These are phyloP conservation scores for Rhabdornis inornatus DNA, from an alignment of 2,113 vertebrate genomes.

Conservation along the genomic window DNA sequence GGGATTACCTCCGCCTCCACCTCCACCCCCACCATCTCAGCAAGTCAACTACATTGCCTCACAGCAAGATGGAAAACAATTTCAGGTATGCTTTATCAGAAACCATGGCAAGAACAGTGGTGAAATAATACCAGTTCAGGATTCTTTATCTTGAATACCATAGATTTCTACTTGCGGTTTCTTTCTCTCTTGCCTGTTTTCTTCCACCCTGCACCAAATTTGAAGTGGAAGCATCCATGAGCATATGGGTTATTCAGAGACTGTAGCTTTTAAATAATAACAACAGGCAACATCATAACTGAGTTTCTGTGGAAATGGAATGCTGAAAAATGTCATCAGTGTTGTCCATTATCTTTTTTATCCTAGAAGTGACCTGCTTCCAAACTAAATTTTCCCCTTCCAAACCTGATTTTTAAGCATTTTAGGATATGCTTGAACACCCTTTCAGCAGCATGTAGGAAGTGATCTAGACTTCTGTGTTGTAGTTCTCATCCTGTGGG, in stretches of 20 bases:
- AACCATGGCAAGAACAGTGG: neutral
- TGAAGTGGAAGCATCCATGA: neutral
- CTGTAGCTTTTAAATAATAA: neutral
- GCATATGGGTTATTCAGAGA: neutral
- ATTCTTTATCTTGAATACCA: neutral
- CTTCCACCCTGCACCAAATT: neutral
- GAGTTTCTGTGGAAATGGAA: neutral
- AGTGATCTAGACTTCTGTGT: neutral
- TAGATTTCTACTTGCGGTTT: conserved; percentile 11
- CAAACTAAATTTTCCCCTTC: neutral
- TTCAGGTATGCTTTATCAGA: conserved; percentile 79
- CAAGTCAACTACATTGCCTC: conserved; percentile 81
- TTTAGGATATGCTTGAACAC: neutral
- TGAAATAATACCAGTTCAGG: neutral
- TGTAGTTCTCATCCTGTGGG: neutral
- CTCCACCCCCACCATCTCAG: conserved; percentile 92
- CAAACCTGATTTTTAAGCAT: neutral
- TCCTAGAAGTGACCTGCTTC: neutral
- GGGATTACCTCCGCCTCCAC: conserved; percentile 91
- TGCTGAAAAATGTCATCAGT: neutral
- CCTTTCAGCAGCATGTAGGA: neutral
- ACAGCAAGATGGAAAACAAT: conserved; percentile 80
- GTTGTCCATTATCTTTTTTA: neutral
- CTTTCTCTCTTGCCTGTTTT: conserved; percentile 37
- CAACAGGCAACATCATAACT: neutral